Evolutionary conservation across 2,797 vertebrate genomes (phyloP).

Genomic region (Pangasius krempfi): DNA sequence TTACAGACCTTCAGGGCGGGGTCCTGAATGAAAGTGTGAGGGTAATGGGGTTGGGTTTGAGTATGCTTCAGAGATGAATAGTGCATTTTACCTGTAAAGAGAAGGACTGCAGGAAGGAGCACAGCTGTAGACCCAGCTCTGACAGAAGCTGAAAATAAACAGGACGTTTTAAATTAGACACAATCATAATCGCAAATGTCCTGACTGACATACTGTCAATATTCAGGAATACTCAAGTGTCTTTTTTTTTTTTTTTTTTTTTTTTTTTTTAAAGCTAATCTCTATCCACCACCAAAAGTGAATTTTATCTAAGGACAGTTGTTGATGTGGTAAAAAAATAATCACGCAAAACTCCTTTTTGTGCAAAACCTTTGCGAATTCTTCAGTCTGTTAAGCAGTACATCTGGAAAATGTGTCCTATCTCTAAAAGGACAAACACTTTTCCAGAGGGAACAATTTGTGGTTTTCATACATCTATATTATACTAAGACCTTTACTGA

Average conservation of each 20-base stretch:
- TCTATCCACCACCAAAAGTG: background rate
- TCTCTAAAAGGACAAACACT: background rate
- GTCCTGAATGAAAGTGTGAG: constrained; percentile 68
- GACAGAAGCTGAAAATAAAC: constrained; percentile 82
- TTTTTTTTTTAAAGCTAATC: background rate
- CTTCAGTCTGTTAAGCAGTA: background rate
- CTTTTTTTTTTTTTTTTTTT: background rate
- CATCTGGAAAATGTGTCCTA: background rate
- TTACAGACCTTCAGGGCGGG: constrained; percentile 69
- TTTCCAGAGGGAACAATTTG: background rate
- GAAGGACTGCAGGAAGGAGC: constrained; percentile 83
- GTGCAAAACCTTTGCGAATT: background rate
- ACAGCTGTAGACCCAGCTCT: constrained; percentile 88
- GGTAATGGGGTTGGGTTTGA: constrained; percentile 4
- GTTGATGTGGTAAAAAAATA: background rate
- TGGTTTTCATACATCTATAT: background rate
- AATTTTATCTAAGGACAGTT: background rate
- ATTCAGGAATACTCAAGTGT: background rate
- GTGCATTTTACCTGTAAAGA: constrained; percentile 85
- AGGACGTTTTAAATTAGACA: background rate
- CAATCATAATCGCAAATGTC: background rate
- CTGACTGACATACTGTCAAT: background rate
- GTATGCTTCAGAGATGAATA: background rate
- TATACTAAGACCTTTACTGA: background rate
- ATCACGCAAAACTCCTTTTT: background rate